These are phyloP conservation scores for Cheilosia pagana DNA, from an alignment of 2,888 invertebrate species.

Conservation along the genomic window DNA sequence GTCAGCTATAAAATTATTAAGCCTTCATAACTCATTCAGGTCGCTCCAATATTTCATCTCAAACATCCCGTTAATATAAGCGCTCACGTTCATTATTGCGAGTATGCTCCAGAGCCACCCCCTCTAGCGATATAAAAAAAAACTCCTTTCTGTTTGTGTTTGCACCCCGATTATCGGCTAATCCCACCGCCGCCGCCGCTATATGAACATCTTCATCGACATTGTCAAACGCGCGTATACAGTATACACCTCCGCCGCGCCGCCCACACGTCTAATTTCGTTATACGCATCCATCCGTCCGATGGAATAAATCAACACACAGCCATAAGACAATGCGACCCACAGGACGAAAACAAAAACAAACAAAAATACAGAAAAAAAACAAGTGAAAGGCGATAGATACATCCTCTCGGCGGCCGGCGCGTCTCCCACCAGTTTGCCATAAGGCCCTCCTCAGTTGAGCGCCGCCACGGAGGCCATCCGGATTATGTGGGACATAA, in stretches of 20 bases:
- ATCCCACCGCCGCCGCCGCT: conserved; percentile 7
- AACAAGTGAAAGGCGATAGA: conserved; percentile 20
- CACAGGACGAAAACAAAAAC: not conserved
- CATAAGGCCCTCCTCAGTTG: conserved; percentile 50
- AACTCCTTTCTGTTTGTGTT: conserved; percentile 30
- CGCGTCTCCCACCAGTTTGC: not conserved
- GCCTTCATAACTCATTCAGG: conserved; percentile 62
- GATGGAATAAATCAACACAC: conserved; percentile 64
- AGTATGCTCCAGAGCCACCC: not conserved
- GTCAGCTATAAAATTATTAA: conserved; percentile 68
- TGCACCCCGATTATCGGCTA: conserved; percentile 47
- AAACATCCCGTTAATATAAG: conserved; percentile 45
- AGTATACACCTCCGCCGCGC: not conserved
- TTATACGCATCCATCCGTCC: conserved; percentile 62
- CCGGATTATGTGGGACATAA: conserved; percentile 78
- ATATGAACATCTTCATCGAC: conserved; percentile 53
- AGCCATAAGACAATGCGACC: not conserved
- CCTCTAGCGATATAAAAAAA: not conserved
- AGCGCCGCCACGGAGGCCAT: conserved; percentile 68
- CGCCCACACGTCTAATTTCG: conserved; percentile 22
- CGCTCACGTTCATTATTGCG: conserved; percentile 22
- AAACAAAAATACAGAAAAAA: not conserved
- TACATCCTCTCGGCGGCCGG: not conserved
- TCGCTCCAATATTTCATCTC: conserved; percentile 62
- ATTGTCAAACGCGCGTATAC: conserved; percentile 42